These are phyloP conservation scores for Rhagophthalmus giganteus DNA, from an alignment of 2,888 invertebrate genomes.

Conservation along the genomic window DNA sequence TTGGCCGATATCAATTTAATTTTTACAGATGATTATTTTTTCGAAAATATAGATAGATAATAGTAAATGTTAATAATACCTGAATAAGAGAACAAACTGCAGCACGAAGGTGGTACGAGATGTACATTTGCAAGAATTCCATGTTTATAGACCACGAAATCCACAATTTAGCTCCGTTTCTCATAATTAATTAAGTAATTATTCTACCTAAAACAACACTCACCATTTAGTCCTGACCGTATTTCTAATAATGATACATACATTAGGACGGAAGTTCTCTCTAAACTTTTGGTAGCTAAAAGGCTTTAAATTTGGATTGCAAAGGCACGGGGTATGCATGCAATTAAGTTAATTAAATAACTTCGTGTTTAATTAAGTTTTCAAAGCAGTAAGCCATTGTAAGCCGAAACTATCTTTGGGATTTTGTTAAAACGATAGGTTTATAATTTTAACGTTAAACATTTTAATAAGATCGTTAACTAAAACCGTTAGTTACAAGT, in stretches of 20 bases:
- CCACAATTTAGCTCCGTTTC: too few species aligned
- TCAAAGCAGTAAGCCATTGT: conserved; percentile 6
- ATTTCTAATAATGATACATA: background rate
- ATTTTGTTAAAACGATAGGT: too few species aligned
- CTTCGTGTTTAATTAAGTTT: conserved; percentile 10
- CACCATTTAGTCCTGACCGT: background rate
- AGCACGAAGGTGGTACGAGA: too few species aligned
- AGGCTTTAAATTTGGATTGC: conserved; percentile 9
- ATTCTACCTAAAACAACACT: too few species aligned
- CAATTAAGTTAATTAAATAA: conserved; percentile 10
- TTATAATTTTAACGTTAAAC: too few species aligned
- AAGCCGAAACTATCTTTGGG: background rate
- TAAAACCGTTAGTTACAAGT: too few species aligned
- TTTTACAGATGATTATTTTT: too few species aligned
- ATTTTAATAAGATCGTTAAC: too few species aligned
- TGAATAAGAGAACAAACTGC: background rate
- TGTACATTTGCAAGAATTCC: background rate
- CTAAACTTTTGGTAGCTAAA: conserved; percentile 8
- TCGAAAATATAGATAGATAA: background rate
- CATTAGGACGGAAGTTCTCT: background rate
- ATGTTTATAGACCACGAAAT: too few species aligned
- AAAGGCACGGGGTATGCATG: conserved; percentile 5
- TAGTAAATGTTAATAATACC: background rate
- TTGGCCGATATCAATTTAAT: too few species aligned
- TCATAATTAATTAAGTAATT: too few species aligned